phyloP scores from a whole-genome alignment of 2,888 invertebrate genomes.

The Tetropium fuscum region DNA sequence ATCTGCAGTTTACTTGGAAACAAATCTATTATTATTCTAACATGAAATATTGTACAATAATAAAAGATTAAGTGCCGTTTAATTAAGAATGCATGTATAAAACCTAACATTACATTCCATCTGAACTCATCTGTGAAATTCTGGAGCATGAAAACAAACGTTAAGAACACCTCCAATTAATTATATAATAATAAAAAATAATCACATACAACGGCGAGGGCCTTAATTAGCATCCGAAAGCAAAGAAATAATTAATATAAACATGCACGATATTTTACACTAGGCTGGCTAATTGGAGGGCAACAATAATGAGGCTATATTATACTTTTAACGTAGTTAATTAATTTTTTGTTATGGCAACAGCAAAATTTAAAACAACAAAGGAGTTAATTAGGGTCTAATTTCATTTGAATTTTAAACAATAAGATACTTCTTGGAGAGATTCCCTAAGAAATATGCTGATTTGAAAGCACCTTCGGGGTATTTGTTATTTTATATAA shows the following conservation, averaged over 20 bases:
- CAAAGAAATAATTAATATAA: constrained; percentile 24
- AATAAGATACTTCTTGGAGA: constrained; percentile 38
- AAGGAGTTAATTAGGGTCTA: constrained; percentile 49
- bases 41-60: no score
- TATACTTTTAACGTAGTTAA: constrained; percentile 34
- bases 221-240: constrained; percentile 13
- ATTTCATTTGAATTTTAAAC: constrained; percentile 49
- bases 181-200: constrained; percentile 17
- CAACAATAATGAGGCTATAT: constrained; percentile 29
- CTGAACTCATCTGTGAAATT: no score
- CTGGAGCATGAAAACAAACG: background rate
- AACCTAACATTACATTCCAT: no score
- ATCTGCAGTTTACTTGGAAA: no score
- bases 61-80: no score
- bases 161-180: constrained; percentile 1
- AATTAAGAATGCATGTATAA: no score
- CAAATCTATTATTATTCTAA: no score
- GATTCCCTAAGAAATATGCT: constrained; percentile 41
- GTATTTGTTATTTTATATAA: constrained; percentile 11
- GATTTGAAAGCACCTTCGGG: constrained; percentile 16
- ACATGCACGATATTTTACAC: constrained; percentile 22
- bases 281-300: constrained; percentile 29
- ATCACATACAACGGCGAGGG: constrained; percentile 5
- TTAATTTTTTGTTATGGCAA: constrained; percentile 47
- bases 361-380: constrained; percentile 50